Conservation (phyloP, 2,113 vertebrate species). For the Propithecus coquereli region DNA sequence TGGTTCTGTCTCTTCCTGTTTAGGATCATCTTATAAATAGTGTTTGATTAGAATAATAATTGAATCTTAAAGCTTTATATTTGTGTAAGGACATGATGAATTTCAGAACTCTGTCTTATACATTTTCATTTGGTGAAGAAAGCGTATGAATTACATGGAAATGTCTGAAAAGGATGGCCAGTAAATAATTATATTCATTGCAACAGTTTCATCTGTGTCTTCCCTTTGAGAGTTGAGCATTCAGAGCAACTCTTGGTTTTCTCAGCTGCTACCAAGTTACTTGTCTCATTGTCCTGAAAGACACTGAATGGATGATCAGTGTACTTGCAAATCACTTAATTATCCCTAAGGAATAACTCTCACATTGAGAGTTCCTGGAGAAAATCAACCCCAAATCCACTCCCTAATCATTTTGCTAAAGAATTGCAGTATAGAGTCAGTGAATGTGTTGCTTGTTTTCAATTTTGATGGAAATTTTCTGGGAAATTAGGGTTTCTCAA, state of each 20-base stretch:
- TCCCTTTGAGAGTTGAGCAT: background rate
- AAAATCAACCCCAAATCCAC: background rate
- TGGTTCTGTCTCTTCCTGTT: background rate
- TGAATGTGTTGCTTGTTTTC: background rate
- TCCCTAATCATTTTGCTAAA: background rate
- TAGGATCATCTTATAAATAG: no score
- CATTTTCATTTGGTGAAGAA: background rate
- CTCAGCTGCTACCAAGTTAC: background rate
- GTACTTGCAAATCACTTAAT: background rate
- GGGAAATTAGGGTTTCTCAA: background rate
- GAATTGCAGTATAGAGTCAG: background rate
- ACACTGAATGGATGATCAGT: background rate
- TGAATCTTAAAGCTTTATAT: background rate
- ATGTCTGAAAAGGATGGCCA: accelerated
- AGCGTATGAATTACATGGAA: background rate
- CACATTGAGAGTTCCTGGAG: background rate
- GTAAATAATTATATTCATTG: accelerated
- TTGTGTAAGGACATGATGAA: background rate
- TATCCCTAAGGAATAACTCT: background rate
- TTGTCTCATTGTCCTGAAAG: background rate
- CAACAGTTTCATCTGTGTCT: accelerated
- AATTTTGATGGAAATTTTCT: background rate
- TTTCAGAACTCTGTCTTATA: background rate
- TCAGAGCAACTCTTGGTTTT: background rate
- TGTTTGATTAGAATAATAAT: background rate